Conservation (phyloP, 2,888 invertebrate species). For the Ochlodes sylvanus region DNA sequence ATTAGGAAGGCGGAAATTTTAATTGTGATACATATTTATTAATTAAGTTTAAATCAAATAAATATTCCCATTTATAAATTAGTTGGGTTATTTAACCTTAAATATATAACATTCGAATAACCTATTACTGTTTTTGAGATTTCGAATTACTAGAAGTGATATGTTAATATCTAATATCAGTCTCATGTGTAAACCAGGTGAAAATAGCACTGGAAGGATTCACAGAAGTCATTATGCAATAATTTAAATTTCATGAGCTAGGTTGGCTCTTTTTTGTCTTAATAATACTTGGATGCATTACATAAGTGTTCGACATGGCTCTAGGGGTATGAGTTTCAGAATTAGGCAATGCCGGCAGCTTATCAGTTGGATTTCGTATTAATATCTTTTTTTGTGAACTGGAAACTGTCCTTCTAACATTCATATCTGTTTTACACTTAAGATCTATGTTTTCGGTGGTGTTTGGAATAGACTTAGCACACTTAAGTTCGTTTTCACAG, state of each 20-base stretch:
- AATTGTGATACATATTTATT: conserved; percentile 8
- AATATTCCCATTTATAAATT: not conserved
- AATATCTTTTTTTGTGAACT: conserved; percentile 83
- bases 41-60: not conserved
- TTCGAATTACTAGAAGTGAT: conserved; percentile 41
- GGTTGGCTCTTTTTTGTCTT: conserved; percentile 77
- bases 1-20: conserved; percentile 6
- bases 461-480: conserved; percentile 72
- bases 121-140: conserved; percentile 18
- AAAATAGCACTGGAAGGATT: conserved; percentile 83
- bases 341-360: conserved; percentile 88
- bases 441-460: conserved; percentile 77
- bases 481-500: conserved; percentile 77
- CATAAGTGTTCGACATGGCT: conserved; percentile 90
- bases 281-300: conserved; percentile 80
- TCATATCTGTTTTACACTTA: conserved; percentile 78
- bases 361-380: conserved; percentile 90
- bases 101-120: conserved; percentile 5
- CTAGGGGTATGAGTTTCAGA: conserved; percentile 82
- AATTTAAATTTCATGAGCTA: conserved; percentile 69
- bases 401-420: conserved; percentile 88
- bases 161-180: conserved; percentile 59
- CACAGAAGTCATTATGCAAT: conserved; percentile 57
- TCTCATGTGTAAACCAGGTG: conserved; percentile 69
- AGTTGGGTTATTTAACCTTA: conserved; percentile 1